phyloP scores from a whole-genome alignment of 2,888 invertebrate genomes.

The Drosophila recens region DNA sequence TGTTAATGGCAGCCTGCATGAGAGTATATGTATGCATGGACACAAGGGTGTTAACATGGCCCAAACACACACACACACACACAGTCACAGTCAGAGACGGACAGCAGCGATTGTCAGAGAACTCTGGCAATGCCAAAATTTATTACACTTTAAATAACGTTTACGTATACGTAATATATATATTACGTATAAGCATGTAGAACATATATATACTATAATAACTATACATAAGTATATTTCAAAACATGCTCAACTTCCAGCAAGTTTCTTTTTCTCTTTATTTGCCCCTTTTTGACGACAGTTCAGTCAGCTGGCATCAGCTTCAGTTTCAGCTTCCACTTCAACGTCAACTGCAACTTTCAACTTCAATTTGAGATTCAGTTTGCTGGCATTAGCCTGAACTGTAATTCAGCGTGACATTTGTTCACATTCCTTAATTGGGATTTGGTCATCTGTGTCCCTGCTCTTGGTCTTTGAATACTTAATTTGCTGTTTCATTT shows the following conservation, averaged over 20 bases:
- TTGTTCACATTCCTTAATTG: constrained; percentile 25
- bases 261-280: constrained; percentile 1
- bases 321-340: constrained; percentile 16
- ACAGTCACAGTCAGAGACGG: constrained; percentile 14
- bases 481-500: constrained; percentile 12
- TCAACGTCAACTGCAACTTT: constrained; percentile 19
- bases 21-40: constrained; percentile 22
- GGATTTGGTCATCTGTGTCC: constrained; percentile 9
- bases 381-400: constrained; percentile 6
- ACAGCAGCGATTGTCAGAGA: constrained; percentile 13
- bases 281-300: background rate
- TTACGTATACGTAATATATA: constrained; percentile 46
- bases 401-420: constrained; percentile 22
- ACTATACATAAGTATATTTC: background rate
- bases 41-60: constrained; percentile 60
- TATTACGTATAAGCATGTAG: constrained; percentile 10
- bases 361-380: constrained; percentile 17
- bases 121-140: constrained; percentile 51
- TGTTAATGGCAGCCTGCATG: constrained; percentile 58
- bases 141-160: constrained; percentile 70
- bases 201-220: background rate
- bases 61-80: constrained; percentile 24
- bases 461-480: constrained; percentile 1
- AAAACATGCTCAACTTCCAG: background rate
- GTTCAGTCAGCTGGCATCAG: constrained; percentile 22